Base-by-base conservation (phyloP, 2,888 invertebrate genomes). In the Lepidocyrtoides sp. region DNA sequence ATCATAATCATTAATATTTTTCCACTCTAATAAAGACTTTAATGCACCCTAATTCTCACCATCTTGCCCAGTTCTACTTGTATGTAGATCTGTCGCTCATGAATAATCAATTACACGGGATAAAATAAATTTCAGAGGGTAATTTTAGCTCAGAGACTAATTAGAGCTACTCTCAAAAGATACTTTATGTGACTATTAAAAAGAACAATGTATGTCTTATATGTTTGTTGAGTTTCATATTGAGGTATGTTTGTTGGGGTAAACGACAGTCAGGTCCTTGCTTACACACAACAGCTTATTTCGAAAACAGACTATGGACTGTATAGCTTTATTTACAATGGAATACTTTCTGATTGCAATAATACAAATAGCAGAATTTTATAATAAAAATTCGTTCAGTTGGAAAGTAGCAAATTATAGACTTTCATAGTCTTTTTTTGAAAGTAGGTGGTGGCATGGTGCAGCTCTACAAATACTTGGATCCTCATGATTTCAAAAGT, bases 71-170 rank as follows among this genome's bases (percentile, higher is more conserved):
- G 32, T 36, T 29, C 29, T 63, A 29, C 12, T 63, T 72, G 36
- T 72, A 72, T 72, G 36, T 41, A 41, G 72, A 72, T 72, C 44
- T 17, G 23, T 23, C 66, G 26, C 48, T 63, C 83, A 48, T 83
- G 83, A 83, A 83, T 66, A 83, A 83, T 66, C 83, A 83, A 83
- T 83, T 83, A 83, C 83, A 36, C 66, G 8, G 29, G 66, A 48
- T 48, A 32, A 83, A 83, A 66, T 48, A 83, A 83, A 66, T 83
- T 83, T 17, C 12, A 44, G 44, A 44, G 44, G 14, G 4, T 44
- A n/a, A n/a, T 44, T 5, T 1, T 8, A 44, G 44, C n/a, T n/a
- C n/a, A n/a, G n/a, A n/a, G n/a, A 44, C 10, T 44, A 44, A 44
- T 44, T 1, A 8, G 10, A 44, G 10, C 48, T 29, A 83, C 44